Conservation (phyloP, 2,113 vertebrate genomes). For the Myrmophylax atrothorax region DNA sequence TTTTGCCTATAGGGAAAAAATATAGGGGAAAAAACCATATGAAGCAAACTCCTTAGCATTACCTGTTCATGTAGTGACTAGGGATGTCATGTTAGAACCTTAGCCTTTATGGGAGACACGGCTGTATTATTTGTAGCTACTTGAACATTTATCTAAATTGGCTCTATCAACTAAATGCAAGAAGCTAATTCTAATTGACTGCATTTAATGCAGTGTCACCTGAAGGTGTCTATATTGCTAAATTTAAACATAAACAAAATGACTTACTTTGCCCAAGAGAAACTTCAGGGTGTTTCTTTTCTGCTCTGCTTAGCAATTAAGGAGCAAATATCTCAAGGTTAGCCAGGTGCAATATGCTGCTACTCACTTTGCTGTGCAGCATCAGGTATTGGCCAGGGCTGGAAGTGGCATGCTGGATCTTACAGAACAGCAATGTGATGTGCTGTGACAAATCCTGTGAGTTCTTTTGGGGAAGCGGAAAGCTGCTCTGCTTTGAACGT, state of each 20-base stretch:
- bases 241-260: constrained; percentile 31
- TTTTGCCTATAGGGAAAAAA: neutral
- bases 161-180: neutral
- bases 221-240: constrained; percentile 6
- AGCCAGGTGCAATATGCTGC: constrained; percentile 43
- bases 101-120: neutral
- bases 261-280: neutral
- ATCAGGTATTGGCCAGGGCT: neutral
- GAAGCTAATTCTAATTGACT: constrained; percentile 34
- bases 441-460: neutral
- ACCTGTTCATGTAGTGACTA: neutral
- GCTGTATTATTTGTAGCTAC: neutral
- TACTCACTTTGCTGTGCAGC: neutral
- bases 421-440: neutral
- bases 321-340: neutral
- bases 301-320: neutral
- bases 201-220: constrained; percentile 13
- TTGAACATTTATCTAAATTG: neutral
- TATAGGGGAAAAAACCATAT: neutral
- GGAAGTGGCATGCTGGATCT: neutral
- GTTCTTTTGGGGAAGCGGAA: neutral
- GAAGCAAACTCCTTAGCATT: neutral
- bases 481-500: neutral
- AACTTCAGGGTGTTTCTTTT: neutral
- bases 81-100: neutral